Evolutionary conservation across 1,140 invertebrate species (phyloP).

Genomic region (Maniola jurtina): DNA sequence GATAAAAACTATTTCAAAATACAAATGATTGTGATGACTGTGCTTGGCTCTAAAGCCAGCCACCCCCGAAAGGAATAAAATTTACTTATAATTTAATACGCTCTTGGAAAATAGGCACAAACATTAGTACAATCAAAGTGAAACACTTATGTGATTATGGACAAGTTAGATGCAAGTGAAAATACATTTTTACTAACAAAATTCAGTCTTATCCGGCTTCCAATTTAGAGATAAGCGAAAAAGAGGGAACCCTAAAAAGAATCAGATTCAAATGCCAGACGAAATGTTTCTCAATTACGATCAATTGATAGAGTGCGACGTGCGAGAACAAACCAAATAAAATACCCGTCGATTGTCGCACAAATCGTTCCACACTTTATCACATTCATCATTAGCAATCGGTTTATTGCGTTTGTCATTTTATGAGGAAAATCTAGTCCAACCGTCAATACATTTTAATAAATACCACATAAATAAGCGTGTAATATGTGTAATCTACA

Average conservation of each 20-base stretch:
- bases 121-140: too few species aligned
- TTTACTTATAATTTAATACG: too few species aligned
- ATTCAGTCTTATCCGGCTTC: not conserved
- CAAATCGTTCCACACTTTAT: conserved; percentile 20
- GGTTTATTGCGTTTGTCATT: conserved; percentile 17
- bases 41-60: too few species aligned
- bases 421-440: conserved; percentile 20
- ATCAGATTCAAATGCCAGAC: conserved; percentile 28
- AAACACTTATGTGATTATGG: too few species aligned
- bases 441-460: not conserved
- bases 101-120: too few species aligned
- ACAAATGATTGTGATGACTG: too few species aligned
- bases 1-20: too few species aligned
- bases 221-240: not conserved
- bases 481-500: not conserved
- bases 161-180: too few species aligned
- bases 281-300: conserved; percentile 50
- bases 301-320: conserved; percentile 36
- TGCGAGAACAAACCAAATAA: conserved; percentile 13
- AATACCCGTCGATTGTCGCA: conserved; percentile 23
- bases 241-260: conserved; percentile 1
- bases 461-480: not conserved
- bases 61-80: too few species aligned
- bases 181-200: too few species aligned
- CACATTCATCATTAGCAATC: conserved; percentile 12